These are phyloP conservation scores for Apamea monoglypha DNA, from an alignment of 2,888 invertebrate genomes.

Conservation along the genomic window DNA sequence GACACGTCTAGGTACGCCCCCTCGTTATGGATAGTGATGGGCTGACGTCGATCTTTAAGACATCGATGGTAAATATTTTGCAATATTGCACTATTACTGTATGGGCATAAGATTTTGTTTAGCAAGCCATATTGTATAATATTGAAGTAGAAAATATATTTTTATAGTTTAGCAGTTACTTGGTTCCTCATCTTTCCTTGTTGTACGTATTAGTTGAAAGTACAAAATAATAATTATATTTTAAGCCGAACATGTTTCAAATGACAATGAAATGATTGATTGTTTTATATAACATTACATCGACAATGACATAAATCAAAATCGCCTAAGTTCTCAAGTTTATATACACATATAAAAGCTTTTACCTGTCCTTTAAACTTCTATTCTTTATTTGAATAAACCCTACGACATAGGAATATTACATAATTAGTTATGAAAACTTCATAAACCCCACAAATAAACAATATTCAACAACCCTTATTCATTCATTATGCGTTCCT, in stretches of 20 bases:
- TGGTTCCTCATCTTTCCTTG: not conserved
- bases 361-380: not conserved
- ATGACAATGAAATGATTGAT: not conserved
- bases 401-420: not conserved
- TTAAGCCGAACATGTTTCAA: not conserved
- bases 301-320: not conserved
- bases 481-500: slow-evolving; percentile 4
- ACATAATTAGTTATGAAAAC: not conserved
- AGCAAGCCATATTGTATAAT: not conserved
- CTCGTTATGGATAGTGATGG: slow-evolving; percentile 71
- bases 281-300: not conserved
- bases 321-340: not conserved
- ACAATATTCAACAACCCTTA: not conserved
- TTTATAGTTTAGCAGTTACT: not conserved
- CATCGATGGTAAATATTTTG: slow-evolving; percentile 42
- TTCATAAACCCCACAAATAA: not conserved
- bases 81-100: slow-evolving; percentile 16
- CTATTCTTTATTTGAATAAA: not conserved
- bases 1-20: slow-evolving; percentile 70
- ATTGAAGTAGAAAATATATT: not conserved
- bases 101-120: not conserved
- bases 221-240: not conserved
- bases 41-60: slow-evolving; percentile 60
- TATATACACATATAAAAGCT: too few relatives aligned
- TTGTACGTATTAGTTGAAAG: not conserved